These are phyloP conservation scores for Chrysemys picta DNA, from an alignment of 2,113 vertebrate genomes.

Conservation along the genomic window DNA sequence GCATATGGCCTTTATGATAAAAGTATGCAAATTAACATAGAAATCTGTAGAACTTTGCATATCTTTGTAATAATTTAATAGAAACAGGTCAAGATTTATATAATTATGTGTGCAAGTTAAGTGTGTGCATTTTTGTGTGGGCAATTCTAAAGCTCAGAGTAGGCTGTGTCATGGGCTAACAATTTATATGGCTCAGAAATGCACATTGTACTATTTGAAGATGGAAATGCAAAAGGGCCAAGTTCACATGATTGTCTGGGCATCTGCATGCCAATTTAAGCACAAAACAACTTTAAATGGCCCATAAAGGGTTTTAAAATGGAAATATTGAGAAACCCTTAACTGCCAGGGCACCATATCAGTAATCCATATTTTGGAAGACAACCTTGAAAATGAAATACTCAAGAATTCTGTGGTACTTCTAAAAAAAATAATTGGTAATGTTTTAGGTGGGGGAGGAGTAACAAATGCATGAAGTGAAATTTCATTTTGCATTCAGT, in stretches of 20 bases:
- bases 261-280: slow-evolving; percentile 27
- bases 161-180: background rate
- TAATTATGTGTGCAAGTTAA: background rate
- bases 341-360: slow-evolving; percentile 69
- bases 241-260: background rate
- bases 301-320: slow-evolving; percentile 54
- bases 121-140: background rate
- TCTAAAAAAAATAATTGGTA: slow-evolving; percentile 54
- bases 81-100: slow-evolving; percentile 49
- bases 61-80: slow-evolving; percentile 52
- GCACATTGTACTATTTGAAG: background rate
- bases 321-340: slow-evolving; percentile 51
- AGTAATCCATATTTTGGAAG: slow-evolving; percentile 70
- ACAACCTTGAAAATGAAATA: slow-evolving; percentile 72
- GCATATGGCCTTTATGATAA: slow-evolving; percentile 64
- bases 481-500: slow-evolving; percentile 78
- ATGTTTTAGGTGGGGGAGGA: slow-evolving; percentile 22
- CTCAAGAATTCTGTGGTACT: slow-evolving; percentile 66
- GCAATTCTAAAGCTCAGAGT: slow-evolving; percentile 18
- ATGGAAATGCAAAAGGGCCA: background rate
- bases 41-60: slow-evolving; percentile 63
- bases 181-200: background rate
- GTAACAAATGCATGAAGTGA: slow-evolving; percentile 58
- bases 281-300: slow-evolving; percentile 49
- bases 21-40: slow-evolving; percentile 69